These are phyloP conservation scores for Alcedo atthis DNA, from an alignment of 2,797 vertebrate genomes.

Conservation along the genomic window DNA sequence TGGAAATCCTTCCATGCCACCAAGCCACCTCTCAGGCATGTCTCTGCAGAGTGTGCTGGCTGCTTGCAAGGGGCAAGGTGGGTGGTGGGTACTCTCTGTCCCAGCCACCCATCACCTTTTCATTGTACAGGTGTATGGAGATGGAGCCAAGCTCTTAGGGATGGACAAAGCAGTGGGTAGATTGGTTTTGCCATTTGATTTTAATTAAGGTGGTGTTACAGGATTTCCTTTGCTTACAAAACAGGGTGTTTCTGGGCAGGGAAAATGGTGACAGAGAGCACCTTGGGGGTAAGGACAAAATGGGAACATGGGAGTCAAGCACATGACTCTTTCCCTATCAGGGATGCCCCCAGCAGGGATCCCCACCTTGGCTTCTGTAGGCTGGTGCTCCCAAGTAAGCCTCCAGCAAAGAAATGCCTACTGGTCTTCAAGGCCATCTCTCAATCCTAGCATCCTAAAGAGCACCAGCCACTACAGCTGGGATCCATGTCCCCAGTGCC, in stretches of 20 bases:
- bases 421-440: rapidly evolving
- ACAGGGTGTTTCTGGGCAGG: not conserved
- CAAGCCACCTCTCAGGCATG: rapidly evolving
- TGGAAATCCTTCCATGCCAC: not conserved
- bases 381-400: not conserved
- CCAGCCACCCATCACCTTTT: rapidly evolving
- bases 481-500: too few species aligned
- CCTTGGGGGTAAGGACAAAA: not conserved
- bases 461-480: rapidly evolving
- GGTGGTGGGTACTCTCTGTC: too few species aligned
- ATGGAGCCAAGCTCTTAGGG: not conserved
- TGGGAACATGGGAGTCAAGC: rapidly evolving
- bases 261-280: not conserved
- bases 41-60: too few species aligned
- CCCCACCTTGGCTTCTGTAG: not conserved
- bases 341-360: not conserved
- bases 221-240: not conserved
- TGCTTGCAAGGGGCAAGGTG: rapidly evolving
- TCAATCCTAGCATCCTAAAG: rapidly evolving
- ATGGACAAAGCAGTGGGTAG: not conserved
- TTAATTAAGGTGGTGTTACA: not conserved
- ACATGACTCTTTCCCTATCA: not conserved
- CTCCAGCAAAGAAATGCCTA: rapidly evolving
- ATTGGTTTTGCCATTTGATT: not conserved
- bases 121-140: not conserved